A percentile compares a stretch with the other conserved stretches of the same genome.
phyloP scores from a whole-genome alignment of 2,888 invertebrate species.

The Strigamia maritima region DNA sequence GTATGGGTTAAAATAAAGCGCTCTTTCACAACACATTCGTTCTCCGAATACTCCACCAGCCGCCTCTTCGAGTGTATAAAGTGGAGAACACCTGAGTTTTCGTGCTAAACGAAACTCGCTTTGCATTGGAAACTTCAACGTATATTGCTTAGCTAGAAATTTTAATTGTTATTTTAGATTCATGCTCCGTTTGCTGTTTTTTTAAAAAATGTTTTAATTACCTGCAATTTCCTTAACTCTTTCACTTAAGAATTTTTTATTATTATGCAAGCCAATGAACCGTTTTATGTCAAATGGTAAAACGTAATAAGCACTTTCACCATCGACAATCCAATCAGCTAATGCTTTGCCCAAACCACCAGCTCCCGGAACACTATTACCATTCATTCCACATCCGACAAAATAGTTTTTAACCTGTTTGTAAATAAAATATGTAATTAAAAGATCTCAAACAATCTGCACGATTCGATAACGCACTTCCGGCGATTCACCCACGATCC shows the following conservation, averaged over 20 bases:
- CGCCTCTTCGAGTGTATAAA: conserved; percentile 65
- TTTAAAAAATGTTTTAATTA: conserved; percentile 47
- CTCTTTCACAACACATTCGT: conserved; percentile 68
- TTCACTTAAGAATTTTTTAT: conserved; percentile 59
- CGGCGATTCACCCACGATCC: conserved; percentile 66
- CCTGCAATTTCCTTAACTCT: conserved; percentile 65
- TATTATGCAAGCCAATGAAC: conserved; percentile 66
- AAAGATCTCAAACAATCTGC: neutral
- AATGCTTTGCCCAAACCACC: conserved; percentile 67
- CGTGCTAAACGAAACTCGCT: conserved; percentile 61
- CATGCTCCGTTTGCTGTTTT: neutral
- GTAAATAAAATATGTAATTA: neutral
- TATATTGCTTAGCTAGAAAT: conserved; percentile 55
- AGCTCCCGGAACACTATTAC: conserved; percentile 66
- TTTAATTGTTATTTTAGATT: no score
- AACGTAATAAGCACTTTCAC: conserved; percentile 61
- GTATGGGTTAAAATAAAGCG: conserved; percentile 64
- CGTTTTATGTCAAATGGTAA: conserved; percentile 64
- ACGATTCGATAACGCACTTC: conserved; percentile 53
- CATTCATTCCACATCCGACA: conserved; percentile 71
- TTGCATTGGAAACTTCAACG: conserved; percentile 46
- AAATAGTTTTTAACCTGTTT: conserved; percentile 64
- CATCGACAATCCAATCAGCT: conserved; percentile 67
- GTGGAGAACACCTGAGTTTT: conserved; percentile 64
- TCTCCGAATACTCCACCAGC: conserved; percentile 67